These are phyloP conservation scores for Andrena praecox DNA, from an alignment of 2,888 invertebrate genomes.

Conservation along the genomic window DNA sequence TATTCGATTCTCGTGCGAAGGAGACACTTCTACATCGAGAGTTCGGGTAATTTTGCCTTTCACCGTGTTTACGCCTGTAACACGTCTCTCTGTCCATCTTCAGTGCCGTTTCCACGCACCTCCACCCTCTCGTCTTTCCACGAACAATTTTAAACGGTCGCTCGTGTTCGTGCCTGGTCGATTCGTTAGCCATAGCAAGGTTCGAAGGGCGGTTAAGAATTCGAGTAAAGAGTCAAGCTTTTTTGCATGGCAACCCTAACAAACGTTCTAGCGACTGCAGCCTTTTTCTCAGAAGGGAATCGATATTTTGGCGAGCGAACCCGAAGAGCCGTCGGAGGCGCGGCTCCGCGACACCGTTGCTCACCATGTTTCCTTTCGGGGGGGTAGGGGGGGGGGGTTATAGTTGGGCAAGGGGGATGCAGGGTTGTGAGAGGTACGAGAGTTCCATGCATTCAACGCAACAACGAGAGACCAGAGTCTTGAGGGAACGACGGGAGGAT, in stretches of 20 bases:
- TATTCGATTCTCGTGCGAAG: slow-evolving; percentile 9
- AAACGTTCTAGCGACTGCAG: slow-evolving; percentile 43
- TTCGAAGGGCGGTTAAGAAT: slow-evolving; percentile 37
- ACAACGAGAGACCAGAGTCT: slow-evolving; percentile 84
- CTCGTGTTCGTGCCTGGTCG: slow-evolving; percentile 45
- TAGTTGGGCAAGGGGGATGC: slow-evolving; percentile 59
- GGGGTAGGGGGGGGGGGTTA: slow-evolving; percentile 18
- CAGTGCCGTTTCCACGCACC: slow-evolving; percentile 41
- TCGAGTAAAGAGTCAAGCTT: slow-evolving; percentile 43
- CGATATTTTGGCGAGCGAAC: slow-evolving; percentile 56
- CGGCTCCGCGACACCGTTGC: slow-evolving; percentile 68
- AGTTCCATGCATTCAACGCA: slow-evolving; percentile 85
- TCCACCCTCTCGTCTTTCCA: slow-evolving; percentile 40
- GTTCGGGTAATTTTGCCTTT: slow-evolving; percentile 3
- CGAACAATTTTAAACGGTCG: slow-evolving; percentile 30
- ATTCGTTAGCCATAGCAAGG: slow-evolving; percentile 41
- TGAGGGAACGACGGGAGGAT: slow-evolving; percentile 82
- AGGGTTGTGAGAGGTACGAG: slow-evolving; percentile 83
- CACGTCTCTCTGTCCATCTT: slow-evolving; percentile 30
- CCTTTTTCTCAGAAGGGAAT: slow-evolving; percentile 41
- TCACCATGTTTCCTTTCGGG: slow-evolving; percentile 66
- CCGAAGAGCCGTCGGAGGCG: slow-evolving; percentile 69
- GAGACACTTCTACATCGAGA: background rate
- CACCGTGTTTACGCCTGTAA: slow-evolving; percentile 9
- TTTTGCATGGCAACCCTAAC: slow-evolving; percentile 56